These are phyloP conservation scores for Cyclargus thomasi DNA, from an alignment of 1,140 invertebrate genomes.

Conservation along the genomic window DNA sequence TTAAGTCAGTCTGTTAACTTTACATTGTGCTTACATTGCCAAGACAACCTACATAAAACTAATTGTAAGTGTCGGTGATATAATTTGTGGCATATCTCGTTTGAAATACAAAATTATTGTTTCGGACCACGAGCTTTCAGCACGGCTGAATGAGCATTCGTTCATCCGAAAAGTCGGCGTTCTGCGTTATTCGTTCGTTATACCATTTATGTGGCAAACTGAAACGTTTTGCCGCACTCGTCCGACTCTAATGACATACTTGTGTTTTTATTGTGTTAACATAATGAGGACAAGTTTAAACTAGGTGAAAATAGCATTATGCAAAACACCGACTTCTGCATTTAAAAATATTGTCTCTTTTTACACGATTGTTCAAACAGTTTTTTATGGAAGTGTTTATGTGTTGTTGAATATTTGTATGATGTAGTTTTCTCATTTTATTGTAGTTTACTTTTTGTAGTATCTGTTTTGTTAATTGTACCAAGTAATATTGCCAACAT, in stretches of 20 bases:
- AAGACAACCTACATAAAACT: neutral
- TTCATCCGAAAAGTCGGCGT: slow-evolving; percentile 7
- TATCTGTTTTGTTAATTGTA: no score
- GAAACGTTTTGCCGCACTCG: neutral
- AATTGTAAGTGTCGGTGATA: neutral
- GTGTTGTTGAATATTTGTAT: neutral
- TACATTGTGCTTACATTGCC: neutral
- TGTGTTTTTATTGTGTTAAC: slow-evolving; percentile 16
- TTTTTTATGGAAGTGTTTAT: neutral
- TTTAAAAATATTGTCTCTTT: slow-evolving; percentile 1
- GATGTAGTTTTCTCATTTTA: neutral
- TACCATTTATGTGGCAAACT: slow-evolving; percentile 12
- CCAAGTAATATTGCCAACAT: neutral
- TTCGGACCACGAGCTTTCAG: slow-evolving; percentile 1
- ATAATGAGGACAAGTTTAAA: neutral
- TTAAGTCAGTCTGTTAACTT: neutral
- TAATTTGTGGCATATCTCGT: slow-evolving; percentile 1
- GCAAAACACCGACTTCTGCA: neutral
- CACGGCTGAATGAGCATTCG: slow-evolving; percentile 2
- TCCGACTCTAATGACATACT: slow-evolving; percentile 6
- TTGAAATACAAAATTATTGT: neutral
- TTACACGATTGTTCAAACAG: neutral
- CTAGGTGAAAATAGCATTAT: slow-evolving; percentile 10
- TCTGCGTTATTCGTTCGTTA: slow-evolving; percentile 1
- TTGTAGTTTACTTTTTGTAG: no score